Base-by-base conservation (phyloP, 2,888 invertebrate genomes). In the Girardia tigrina region DNA sequence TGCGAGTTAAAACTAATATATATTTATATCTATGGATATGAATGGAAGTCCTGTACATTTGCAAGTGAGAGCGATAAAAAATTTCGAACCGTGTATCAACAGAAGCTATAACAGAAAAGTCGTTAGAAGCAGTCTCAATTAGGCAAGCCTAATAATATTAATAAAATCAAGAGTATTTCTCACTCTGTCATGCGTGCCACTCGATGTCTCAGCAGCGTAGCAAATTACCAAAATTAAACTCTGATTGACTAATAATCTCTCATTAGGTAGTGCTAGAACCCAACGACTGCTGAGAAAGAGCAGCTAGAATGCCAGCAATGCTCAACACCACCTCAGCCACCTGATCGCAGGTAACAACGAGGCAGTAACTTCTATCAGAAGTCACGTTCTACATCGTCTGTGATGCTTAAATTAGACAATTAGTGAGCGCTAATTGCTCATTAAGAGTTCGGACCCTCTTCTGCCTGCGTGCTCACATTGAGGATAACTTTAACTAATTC, bases 61-160 rank as follows among this genome's bases (percentile, higher is more conserved):
- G n/a, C n/a, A 23, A 23, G 56, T 20, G 56, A 56, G 56, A 56
- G 56, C 23, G n/a, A 56, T 56, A 56, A 20, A 56, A 56, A 20
- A 56, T 20, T 56, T 56, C n/a, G 56, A 56, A 56, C 56, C 56
- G 4, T 23, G 56, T 56, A 56, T 56, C 56, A 56, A 56, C 56
- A 56, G 56, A 56, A 56, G 56, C 56, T 56, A 16, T 12, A 56
- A 56, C n/a, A 56, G 56, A 23, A 56, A 56, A 8, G 56, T 56
- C 56, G 56, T 56, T 56, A 56, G 56, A 56, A 23, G 56, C 56
- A 56, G 56, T 56, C 56, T 56, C 56, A 56, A 56, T 56, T 56
- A 56, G 56, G 56, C 56, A 56, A 56, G 56, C 56, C 56, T 56
- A 56, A 56, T 56, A 56, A 56, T 56, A 56, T 56, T 56, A 56